Evolutionary conservation across 2,888 invertebrate species (phyloP).

Genomic region (Gymnocheta viridis): DNA sequence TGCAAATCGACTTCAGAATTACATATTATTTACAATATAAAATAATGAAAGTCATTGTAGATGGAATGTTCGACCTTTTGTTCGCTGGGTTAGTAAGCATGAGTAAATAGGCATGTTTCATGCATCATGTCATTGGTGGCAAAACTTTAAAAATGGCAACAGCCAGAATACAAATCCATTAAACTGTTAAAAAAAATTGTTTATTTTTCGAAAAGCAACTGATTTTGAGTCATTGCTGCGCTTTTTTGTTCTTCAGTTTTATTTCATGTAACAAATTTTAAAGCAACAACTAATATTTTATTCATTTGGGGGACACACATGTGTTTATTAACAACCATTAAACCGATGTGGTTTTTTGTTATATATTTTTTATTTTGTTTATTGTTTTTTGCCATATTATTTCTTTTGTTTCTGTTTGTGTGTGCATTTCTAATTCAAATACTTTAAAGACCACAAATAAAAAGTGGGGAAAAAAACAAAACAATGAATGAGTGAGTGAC

Average conservation of each 20-base stretch:
- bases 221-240: constrained; percentile 61
- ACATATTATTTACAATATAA: no score
- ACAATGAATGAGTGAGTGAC: constrained; percentile 49
- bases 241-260: constrained; percentile 22
- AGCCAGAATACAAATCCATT: constrained; percentile 62
- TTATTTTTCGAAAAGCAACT: constrained; percentile 23
- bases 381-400: constrained; percentile 10
- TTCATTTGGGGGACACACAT: constrained; percentile 65
- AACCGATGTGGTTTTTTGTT: constrained; percentile 56
- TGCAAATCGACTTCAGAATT: no score
- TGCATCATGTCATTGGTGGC: constrained; percentile 64
- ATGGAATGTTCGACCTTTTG: no score
- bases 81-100: background rate
- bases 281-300: constrained; percentile 49
- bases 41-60: no score
- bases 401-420: constrained; percentile 13
- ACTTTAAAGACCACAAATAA: constrained; percentile 51
- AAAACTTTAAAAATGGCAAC: constrained; percentile 52
- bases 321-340: constrained; percentile 66
- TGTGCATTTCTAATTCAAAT: constrained; percentile 30
- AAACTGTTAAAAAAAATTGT: constrained; percentile 34
- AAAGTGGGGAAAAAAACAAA: constrained; percentile 6
- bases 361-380: constrained; percentile 34
- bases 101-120: constrained; percentile 32
- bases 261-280: constrained; percentile 29